Conservation (phyloP, 1,140 invertebrate species). For the Achroia grisella region DNA sequence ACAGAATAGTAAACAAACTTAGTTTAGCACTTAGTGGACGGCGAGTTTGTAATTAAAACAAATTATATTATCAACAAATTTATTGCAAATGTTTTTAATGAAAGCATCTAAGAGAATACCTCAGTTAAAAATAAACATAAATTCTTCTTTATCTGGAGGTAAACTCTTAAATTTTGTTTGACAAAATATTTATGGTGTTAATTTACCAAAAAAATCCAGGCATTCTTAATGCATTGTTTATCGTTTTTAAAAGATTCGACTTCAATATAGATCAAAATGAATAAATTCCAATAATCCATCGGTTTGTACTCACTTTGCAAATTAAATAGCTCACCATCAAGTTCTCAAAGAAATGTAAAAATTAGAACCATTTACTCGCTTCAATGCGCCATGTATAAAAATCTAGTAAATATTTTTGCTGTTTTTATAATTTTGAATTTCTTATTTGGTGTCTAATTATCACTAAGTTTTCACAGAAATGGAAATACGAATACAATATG, state of each 20-base stretch:
- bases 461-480: too few relatives aligned
- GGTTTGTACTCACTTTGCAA: constrained; percentile 42
- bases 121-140: constrained; percentile 16
- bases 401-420: constrained; percentile 3
- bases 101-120: constrained; percentile 47
- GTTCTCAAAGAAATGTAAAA: constrained; percentile 52
- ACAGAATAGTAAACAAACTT: too few relatives aligned
- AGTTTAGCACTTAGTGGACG: too few relatives aligned
- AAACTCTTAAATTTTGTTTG: constrained; percentile 42
- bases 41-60: constrained; percentile 13
- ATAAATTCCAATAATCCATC: constrained; percentile 24
- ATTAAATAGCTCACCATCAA: constrained; percentile 6
- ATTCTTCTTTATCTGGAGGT: constrained; percentile 20
- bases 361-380: constrained; percentile 22
- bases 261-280: constrained; percentile 36
- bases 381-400: not conserved
- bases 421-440: constrained; percentile 2
- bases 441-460: constrained; percentile 39
- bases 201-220: constrained; percentile 33
- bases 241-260: constrained; percentile 31
- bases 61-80: constrained; percentile 48
- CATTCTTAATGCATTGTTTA: constrained; percentile 53
- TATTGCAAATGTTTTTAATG: constrained; percentile 56
- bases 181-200: constrained; percentile 25
- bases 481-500: too few relatives aligned